Evolutionary conservation across 2,888 invertebrate species (phyloP), one percentile per base, ranked within the genome.

Genomic region (Yponomeuta evonymella): DNA sequence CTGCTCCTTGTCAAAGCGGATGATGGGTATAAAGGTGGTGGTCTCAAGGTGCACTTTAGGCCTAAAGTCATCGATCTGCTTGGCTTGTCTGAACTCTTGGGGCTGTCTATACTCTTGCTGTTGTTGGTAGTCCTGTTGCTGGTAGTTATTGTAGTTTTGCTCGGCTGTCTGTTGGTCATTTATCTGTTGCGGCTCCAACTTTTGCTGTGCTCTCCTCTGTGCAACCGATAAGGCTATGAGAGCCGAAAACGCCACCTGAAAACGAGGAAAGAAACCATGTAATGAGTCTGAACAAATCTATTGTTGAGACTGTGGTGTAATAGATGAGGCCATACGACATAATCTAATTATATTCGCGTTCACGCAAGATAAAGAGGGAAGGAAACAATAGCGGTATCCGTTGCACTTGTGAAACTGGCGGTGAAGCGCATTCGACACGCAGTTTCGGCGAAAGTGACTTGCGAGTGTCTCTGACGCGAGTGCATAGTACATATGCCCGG

Each of bases 1-100:
- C 81, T 97, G 96, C 82, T 96, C 96, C 81, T 97, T 96, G 80
- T 96, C 96, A 84, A 96, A 96, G 76, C 94, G 93, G 73, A 97
- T 94, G 81, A 97, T 97, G 29, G 97, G 97, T 77, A 97, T 95
- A 84, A 90, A 95, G n/a, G 96, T 96, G 73, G 96, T 95, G 29
- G 94, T 94, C 65, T 94, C 94, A 71, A 89, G 75, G 33, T 84
- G 82, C n/a, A 85, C 84, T 80, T 88, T 85, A 36, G 90, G 86
- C 75, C 90, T 88, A 83, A 91, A 89, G 75, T 93, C 92, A 0
- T 91, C 90, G 30, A 88, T 78, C 51, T 79, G 83, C 73, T 87
- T 89, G 66, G 78, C 69, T 71, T 83, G 83, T 79, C 88, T 85
- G 83, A 80, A 89, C 51, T 93, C 89, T 73, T 89, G 86, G 11